Conservation (phyloP, 2,797 vertebrate species). For the Rhodeus uyekii region DNA sequence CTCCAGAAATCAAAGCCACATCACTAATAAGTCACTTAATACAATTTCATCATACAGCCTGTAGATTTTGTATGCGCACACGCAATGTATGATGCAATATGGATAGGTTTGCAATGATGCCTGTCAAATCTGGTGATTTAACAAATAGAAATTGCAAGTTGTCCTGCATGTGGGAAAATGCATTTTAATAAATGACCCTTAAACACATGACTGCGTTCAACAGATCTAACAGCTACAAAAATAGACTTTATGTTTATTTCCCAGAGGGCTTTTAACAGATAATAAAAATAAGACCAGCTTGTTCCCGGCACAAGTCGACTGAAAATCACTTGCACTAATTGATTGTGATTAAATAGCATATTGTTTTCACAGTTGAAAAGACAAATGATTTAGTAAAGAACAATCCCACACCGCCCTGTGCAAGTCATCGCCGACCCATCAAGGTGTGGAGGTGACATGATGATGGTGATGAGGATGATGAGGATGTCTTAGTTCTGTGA, state of each 20-base stretch:
- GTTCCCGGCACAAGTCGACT: neutral
- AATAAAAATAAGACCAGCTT: neutral
- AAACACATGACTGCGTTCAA: neutral
- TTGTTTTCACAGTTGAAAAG: neutral
- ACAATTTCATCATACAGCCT: neutral
- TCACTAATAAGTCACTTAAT: neutral
- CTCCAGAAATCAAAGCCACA: neutral
- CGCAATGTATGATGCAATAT: neutral
- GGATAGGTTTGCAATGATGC: neutral
- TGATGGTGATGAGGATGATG: constrained; percentile 1
- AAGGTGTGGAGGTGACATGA: constrained; percentile 62
- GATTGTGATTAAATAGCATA: neutral
- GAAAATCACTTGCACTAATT: neutral
- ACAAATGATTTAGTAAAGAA: neutral
- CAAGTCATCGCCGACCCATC: constrained; percentile 33
- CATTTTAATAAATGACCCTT: neutral
- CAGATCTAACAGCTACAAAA: neutral
- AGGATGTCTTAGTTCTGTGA: constrained; percentile 62
- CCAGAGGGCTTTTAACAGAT: neutral
- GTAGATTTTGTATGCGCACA: neutral
- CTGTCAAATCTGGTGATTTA: neutral
- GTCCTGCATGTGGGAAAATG: neutral
- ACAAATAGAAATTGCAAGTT: neutral
- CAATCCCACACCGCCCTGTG: neutral
- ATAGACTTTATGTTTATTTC: too few species aligned